A percentile compares a stretch with the other conserved stretches of the same genome.
Conservation (phyloP, 2,113 vertebrate genomes). For the Ramphastos sulfuratus region DNA sequence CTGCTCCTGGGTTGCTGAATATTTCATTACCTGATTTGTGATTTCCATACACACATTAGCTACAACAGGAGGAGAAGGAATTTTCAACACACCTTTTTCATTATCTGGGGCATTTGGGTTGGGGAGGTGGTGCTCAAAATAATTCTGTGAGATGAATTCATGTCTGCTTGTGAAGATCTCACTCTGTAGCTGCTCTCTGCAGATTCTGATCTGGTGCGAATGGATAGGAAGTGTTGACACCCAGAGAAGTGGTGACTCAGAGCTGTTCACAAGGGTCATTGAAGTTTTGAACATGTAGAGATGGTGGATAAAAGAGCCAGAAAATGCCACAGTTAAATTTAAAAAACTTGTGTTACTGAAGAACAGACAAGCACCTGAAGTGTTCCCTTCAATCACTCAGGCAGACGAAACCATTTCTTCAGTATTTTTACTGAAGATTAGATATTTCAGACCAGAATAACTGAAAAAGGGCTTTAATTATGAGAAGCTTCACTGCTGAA, state of each 20-base stretch:
- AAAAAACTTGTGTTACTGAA: background rate
- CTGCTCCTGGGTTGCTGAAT: background rate
- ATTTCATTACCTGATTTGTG: background rate
- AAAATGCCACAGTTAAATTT: background rate
- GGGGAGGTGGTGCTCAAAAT: background rate
- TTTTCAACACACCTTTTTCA: background rate
- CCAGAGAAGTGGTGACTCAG: background rate
- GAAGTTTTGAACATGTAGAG: background rate
- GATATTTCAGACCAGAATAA: background rate
- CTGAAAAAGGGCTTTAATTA: slow-evolving; percentile 4
- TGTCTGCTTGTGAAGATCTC: background rate
- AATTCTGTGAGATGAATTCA: background rate
- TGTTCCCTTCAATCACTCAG: background rate
- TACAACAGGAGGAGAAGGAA: background rate
- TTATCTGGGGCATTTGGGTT: background rate
- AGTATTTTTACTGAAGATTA: background rate
- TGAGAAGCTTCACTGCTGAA: background rate
- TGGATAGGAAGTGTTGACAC: background rate
- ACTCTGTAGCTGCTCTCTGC: background rate
- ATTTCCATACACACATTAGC: background rate
- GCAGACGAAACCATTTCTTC: background rate
- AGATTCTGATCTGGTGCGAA: background rate
- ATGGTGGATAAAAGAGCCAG: background rate
- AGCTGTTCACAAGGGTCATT: background rate
- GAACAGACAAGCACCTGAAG: background rate